Evolutionary conservation across 2,797 vertebrate species (phyloP).

Genomic region (Halcyon leucocephala): DNA sequence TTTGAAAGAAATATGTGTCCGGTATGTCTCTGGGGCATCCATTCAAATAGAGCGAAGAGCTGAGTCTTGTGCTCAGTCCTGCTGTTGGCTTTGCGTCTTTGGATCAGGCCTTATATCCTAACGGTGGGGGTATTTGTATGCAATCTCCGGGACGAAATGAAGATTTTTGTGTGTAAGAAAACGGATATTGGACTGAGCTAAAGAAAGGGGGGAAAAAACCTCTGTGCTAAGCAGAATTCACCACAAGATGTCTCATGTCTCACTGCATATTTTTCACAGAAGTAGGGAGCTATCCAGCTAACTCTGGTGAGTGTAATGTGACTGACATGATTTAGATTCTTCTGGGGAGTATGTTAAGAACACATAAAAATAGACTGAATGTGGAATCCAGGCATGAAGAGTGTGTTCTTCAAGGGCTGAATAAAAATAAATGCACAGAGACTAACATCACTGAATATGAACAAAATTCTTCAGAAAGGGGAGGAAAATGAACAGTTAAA

Average conservation of each 20-base stretch:
- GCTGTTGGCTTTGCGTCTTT: background rate
- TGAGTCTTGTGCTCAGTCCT: background rate
- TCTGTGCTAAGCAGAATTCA: conserved; percentile 7
- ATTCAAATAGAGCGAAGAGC: background rate
- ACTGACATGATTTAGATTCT: background rate
- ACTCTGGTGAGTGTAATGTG: background rate
- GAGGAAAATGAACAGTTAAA: background rate
- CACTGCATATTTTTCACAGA: background rate
- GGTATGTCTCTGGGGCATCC: background rate
- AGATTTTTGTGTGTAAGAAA: background rate
- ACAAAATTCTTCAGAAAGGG: background rate
- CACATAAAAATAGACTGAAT: conserved; percentile 25
- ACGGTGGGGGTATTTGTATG: background rate
- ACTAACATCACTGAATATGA: background rate
- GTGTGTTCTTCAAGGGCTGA: background rate
- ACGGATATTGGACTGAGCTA: background rate
- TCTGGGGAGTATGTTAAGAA: conserved; percentile 22
- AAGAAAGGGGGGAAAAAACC: background rate
- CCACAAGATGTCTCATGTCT: conserved; percentile 70
- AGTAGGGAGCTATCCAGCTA: background rate
- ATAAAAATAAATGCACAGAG: background rate
- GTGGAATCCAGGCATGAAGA: conserved; percentile 1
- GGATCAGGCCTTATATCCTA: background rate
- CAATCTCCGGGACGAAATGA: background rate
- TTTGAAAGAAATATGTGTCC: background rate